Percentiles rank a stretch among this genome's conserved stretches.
These are phyloP conservation scores for Acleris sparsana DNA, from an alignment of 2,888 invertebrate genomes.

Conservation along the genomic window DNA sequence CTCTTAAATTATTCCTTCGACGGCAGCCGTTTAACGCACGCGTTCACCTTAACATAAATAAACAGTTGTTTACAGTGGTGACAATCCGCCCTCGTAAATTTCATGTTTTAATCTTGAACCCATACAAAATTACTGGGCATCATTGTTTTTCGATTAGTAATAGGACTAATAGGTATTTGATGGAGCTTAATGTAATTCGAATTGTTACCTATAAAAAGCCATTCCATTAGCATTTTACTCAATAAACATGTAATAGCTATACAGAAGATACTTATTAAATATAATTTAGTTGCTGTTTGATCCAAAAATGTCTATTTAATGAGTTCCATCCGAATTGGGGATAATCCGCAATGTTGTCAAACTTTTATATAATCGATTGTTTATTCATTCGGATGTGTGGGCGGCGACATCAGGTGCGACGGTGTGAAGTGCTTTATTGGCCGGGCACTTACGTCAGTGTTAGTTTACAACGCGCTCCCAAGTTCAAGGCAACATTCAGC, in stretches of 20 bases:
- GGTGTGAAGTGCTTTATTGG: constrained; percentile 72
- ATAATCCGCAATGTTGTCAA: constrained; percentile 29
- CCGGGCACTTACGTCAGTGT: constrained; percentile 73
- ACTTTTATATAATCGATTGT: constrained; percentile 43
- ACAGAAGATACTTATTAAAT: constrained; percentile 7
- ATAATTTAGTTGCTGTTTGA: constrained; percentile 27
- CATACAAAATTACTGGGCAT: not conserved
- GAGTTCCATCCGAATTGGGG: constrained; percentile 34
- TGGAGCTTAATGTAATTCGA: not conserved
- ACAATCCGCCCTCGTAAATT: constrained; percentile 58
- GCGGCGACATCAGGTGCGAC: constrained; percentile 53
- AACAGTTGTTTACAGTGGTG: constrained; percentile 55
- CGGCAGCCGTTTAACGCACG: constrained; percentile 53
- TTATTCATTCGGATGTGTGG: constrained; percentile 48
- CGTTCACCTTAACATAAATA: constrained; percentile 68
- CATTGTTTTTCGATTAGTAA: not conserved
- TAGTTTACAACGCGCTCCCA: constrained; percentile 57
- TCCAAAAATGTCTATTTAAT: constrained; percentile 43
- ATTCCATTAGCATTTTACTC: constrained; percentile 8
- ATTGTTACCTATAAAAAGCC: constrained; percentile 11
- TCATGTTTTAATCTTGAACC: constrained; percentile 30
- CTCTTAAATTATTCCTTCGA: constrained; percentile 53
- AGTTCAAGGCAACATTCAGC: constrained; percentile 70
- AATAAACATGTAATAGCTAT: not conserved
- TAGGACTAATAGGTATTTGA: not conserved